Evolutionary conservation across 2,888 invertebrate genomes (phyloP), one percentile per base, ranked within the genome.

Genomic region (Nysson spinosus): DNA sequence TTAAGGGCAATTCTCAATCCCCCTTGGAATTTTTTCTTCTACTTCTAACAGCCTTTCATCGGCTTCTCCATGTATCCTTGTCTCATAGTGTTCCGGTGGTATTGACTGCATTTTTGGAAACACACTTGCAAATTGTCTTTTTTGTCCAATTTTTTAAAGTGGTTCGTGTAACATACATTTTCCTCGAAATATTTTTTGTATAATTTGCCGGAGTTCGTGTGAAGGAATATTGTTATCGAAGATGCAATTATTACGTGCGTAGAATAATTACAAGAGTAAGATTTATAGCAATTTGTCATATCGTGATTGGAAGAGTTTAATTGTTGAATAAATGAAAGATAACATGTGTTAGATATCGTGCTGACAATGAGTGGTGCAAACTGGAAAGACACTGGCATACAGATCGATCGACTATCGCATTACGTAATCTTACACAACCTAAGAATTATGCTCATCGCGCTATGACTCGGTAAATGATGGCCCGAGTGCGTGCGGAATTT

Each of bases 391-490:
- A 55, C 28, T 51, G 32, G 22, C 28, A 62, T 20, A 19, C 60
- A 34, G 57, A 67, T 67, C 70, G 67, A 70, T 70, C 70, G 57
- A 43, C 39, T 37, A 7, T 7, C 16, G 12, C 30, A 9, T 64
- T 68, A 20, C 63, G 46, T 58, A 68, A 73, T 12, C 47, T 56
- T 68, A 24, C 51, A 55, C 55, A 63, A 73, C 57, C 58, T 64
- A 19, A 34, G 34, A 58, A 20, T 64, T 46, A 49, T 42, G 68
- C 34, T 64, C 64, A 62, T 73, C 49, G 73, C 32, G 39, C 35
- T 42, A 57, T 42, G 19, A 43, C 49, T 58, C 64, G 62, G 69
- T 69, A 67, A 75, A 66, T 75, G 75, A 75, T 70, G 63, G 62
- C 43, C 50, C 34, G 52, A 42, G 44, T 61, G 72, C 56, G 56